Base-by-base conservation (phyloP, 2,888 invertebrate genomes). In the Branchellion lobata region DNA sequence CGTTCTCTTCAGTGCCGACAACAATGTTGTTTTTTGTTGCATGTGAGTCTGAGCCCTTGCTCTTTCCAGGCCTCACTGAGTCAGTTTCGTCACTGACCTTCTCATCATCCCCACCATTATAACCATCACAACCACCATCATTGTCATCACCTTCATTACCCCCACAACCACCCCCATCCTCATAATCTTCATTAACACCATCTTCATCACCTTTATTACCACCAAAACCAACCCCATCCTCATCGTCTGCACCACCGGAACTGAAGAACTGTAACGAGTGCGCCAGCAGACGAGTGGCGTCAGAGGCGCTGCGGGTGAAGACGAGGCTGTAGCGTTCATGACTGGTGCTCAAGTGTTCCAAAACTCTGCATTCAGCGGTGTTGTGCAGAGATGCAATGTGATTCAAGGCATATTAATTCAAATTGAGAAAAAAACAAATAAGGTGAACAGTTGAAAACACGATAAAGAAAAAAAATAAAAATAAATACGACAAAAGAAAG, bases 251-350 rank as follows among this genome's bases (percentile, higher is more conserved):
- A 36, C 24, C n/a, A 1, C 36, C 18, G 2, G 36, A 24, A n/a
- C 21, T 36, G 27, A 24, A 1, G 73, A 82, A 83, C 29, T 77
- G 79, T 86, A 97, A 96, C 79, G 91, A 90, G 87, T 97, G 95
- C 0, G 92, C 93, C 0, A 96, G 89, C 72, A 93, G 86, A 89
- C 94, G 95, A 78, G 97, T 87, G 0, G 94, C 91, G 29, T 91
- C 92, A 31, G 97, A 96, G n/a, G 96, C 92, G 57, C 96, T 95
- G 0, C 93, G 92, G n/a, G 96, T 97, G 86, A 98, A 98, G 83
- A 98, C 91, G 0, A 98, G 91, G 80, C 91, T 90, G 87, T 97
- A 97, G 74, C 93, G 92, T 11, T 93, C 91, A 0, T 91, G 87
- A 82, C 90, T 91, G 5, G 95, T 93, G 83, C 94, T 92, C 85